phyloP scores from a whole-genome alignment of 2,113 vertebrate genomes.

The Sorex fumeus region DNA sequence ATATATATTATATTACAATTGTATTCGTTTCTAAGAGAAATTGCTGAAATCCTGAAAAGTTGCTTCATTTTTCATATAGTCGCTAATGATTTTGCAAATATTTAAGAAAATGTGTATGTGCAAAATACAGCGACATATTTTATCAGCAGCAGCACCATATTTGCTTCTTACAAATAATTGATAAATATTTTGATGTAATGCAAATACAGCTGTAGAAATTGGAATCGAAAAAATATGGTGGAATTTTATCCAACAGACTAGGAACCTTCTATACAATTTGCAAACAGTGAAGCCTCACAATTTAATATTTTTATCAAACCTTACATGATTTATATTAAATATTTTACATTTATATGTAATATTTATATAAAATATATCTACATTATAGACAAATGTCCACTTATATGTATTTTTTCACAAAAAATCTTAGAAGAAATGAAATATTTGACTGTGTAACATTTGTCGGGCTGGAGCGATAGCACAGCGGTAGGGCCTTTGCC shows the following conservation, averaged over 20 bases:
- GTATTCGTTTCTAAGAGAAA: slow-evolving; percentile 12
- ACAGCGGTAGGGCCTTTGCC: no score
- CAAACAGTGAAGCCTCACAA: neutral
- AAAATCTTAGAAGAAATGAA: neutral
- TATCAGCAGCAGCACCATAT: neutral
- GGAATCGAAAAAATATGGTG: neutral
- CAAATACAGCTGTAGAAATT: neutral
- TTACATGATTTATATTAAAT: slow-evolving; percentile 46
- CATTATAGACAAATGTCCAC: neutral
- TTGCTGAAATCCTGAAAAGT: neutral
- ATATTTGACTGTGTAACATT: neutral
- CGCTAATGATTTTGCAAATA: slow-evolving; percentile 5
- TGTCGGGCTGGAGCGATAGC: no score
- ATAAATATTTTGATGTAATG: neutral
- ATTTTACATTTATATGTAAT: neutral
- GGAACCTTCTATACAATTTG: neutral
- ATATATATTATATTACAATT: neutral
- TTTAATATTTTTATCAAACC: slow-evolving; percentile 1
- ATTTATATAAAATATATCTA: slow-evolving; percentile 27
- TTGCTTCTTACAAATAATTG: neutral
- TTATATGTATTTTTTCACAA: neutral
- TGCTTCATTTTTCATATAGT: neutral
- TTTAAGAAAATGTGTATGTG: slow-evolving; percentile 27
- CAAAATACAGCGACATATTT: neutral
- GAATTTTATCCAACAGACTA: neutral